These are phyloP conservation scores for Bettongia penicillata DNA, from an alignment of 2,113 vertebrate species.

Conservation along the genomic window DNA sequence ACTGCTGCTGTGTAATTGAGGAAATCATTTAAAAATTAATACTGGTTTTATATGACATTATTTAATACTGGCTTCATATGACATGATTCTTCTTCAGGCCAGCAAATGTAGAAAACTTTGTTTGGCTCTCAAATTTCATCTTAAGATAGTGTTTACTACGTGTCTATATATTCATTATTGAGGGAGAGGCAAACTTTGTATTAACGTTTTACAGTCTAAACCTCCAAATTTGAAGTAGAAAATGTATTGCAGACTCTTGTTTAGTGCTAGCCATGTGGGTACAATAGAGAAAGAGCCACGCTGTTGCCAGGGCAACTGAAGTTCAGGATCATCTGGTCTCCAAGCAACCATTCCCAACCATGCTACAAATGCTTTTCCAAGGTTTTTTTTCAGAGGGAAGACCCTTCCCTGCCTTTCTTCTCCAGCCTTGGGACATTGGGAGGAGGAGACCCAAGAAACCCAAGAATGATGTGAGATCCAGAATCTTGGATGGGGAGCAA, in stretches of 20 bases:
- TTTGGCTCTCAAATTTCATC: constrained; percentile 21
- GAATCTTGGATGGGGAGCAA: constrained; percentile 40
- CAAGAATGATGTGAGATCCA: constrained; percentile 55
- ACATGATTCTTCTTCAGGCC: constrained; percentile 18
- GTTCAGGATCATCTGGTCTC: constrained; percentile 72
- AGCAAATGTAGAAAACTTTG: constrained; percentile 37
- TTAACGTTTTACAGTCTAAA: not conserved
- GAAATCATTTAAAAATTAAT: constrained; percentile 30
- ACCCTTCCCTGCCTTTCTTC: constrained; percentile 42
- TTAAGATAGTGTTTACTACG: constrained; percentile 37
- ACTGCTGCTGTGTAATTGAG: constrained; percentile 34
- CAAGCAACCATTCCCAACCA: constrained; percentile 68
- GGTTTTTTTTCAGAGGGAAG: constrained; percentile 40
- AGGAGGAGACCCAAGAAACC: constrained; percentile 48
- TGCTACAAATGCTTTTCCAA: constrained; percentile 53
- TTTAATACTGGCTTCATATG: constrained; percentile 30
- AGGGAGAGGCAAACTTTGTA: not conserved
- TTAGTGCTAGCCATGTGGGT: constrained; percentile 47
- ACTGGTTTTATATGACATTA: constrained; percentile 27
- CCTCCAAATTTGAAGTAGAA: constrained; percentile 48
- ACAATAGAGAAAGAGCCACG: constrained; percentile 62
- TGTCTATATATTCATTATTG: constrained; percentile 34
- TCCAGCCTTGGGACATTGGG: constrained; percentile 42
- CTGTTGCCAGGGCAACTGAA: constrained; percentile 72
- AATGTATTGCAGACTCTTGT: constrained; percentile 39